These are phyloP conservation scores for Pteronura brasiliensis DNA, from an alignment of 2,113 vertebrate genomes.

Conservation along the genomic window DNA sequence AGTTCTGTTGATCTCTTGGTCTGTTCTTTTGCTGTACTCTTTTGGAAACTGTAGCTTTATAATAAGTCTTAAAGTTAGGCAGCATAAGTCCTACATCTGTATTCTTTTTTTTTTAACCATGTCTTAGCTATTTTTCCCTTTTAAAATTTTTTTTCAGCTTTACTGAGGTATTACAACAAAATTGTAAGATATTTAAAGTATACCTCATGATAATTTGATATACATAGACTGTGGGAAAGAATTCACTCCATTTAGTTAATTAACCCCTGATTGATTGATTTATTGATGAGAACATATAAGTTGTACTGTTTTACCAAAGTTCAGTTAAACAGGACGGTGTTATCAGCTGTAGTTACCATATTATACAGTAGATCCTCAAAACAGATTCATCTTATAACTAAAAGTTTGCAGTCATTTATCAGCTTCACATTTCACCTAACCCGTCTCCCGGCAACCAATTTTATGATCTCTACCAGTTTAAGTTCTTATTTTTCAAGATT, in stretches of 20 bases:
- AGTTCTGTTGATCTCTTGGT: background rate
- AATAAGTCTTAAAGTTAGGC: background rate
- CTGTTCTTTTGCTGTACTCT: background rate
- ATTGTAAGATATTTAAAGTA: background rate
- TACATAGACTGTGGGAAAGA: background rate
- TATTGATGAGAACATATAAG: background rate
- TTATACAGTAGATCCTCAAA: background rate
- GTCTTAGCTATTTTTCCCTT: background rate
- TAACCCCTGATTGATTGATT: background rate
- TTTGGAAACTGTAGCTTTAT: background rate
- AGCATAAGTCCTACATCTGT: background rate
- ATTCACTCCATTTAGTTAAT: background rate
- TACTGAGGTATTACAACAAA: background rate
- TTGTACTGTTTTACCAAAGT: background rate
- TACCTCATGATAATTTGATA: background rate
- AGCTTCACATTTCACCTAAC: background rate
- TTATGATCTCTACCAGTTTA: background rate
- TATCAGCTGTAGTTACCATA: background rate
- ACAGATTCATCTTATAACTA: background rate
- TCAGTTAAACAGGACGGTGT: background rate
- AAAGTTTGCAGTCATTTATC: background rate
- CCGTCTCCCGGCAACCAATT: background rate
- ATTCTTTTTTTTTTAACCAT: background rate
- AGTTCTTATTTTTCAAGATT: background rate
- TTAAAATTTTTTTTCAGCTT: background rate